These are phyloP conservation scores for Noctua janthe DNA, from an alignment of 2,888 invertebrate genomes.

Conservation along the genomic window DNA sequence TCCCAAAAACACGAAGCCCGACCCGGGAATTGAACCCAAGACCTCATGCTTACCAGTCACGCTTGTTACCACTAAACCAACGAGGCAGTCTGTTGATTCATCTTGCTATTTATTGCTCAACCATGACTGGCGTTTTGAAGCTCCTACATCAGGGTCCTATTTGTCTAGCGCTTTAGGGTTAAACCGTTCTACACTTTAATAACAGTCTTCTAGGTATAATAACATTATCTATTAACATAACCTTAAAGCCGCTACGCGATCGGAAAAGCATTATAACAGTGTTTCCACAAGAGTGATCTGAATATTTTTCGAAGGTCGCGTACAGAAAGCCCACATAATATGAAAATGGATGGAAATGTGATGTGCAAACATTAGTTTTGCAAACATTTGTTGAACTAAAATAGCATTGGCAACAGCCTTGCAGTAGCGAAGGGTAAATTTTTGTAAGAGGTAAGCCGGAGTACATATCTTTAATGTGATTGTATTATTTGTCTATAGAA, in stretches of 20 bases:
- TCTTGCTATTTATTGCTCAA: not conserved
- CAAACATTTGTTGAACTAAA: conserved; percentile 30
- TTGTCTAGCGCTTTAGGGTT: conserved; percentile 1
- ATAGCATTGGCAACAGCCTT: conserved; percentile 4
- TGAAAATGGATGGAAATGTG: conserved; percentile 25
- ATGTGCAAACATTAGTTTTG: conserved; percentile 23
- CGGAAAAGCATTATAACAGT: conserved; percentile 35
- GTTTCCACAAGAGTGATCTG: conserved; percentile 23
- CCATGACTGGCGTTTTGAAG: not conserved
- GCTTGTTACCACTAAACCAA: not conserved
- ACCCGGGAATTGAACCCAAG: not conserved
- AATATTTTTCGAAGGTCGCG: conserved; percentile 43
- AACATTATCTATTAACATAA: conserved; percentile 42
- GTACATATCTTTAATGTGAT: no score
- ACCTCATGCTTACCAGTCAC: not conserved
- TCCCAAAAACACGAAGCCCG: not conserved
- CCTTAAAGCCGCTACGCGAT: conserved; percentile 26
- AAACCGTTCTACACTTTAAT: conserved; percentile 18
- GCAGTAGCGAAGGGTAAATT: no score
- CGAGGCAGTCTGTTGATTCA: not conserved
- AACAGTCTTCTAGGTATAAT: conserved; percentile 24
- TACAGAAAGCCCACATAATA: conserved; percentile 11
- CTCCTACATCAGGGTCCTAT: not conserved
- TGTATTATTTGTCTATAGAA: no score
- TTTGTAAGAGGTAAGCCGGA: no score